phyloP scores from a whole-genome alignment of 2,113 vertebrate genomes.

The Myotis davidii region DNA sequence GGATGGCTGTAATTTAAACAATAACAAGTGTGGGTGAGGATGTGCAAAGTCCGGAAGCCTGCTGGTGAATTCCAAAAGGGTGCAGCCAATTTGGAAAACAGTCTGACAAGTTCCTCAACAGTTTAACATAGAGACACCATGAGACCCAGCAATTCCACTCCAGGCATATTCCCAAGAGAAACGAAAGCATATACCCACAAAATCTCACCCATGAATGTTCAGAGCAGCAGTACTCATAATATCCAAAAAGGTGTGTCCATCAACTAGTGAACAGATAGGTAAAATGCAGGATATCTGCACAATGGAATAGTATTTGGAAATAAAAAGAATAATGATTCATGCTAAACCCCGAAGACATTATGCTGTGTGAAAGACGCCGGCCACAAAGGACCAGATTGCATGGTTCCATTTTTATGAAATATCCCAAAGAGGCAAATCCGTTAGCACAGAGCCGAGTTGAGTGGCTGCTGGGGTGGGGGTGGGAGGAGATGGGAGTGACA shows the following conservation, averaged over 20 bases:
- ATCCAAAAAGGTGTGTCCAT: not conserved
- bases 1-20: not conserved
- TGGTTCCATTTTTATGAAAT: not conserved
- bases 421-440: not conserved
- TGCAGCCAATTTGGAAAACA: not conserved
- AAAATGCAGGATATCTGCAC: not conserved
- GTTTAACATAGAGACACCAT: not conserved
- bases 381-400: not conserved
- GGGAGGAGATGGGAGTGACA: too few species aligned
- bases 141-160: not conserved
- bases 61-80: not conserved
- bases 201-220: not conserved
- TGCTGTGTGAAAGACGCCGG: not conserved
- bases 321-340: not conserved
- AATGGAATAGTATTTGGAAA: not conserved
- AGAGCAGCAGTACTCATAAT: not conserved
- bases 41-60: too few species aligned
- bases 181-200: not conserved
- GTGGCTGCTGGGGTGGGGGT: not conserved
- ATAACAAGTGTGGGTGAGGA: not conserved
- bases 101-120: not conserved
- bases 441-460: not conserved
- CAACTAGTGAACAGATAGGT: not conserved
- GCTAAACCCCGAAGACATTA: not conserved
- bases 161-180: not conserved